These are phyloP conservation scores for Palythoa caribaeorum DNA, from an alignment of 92 coral and sea anemone species.

Conservation along the genomic window DNA sequence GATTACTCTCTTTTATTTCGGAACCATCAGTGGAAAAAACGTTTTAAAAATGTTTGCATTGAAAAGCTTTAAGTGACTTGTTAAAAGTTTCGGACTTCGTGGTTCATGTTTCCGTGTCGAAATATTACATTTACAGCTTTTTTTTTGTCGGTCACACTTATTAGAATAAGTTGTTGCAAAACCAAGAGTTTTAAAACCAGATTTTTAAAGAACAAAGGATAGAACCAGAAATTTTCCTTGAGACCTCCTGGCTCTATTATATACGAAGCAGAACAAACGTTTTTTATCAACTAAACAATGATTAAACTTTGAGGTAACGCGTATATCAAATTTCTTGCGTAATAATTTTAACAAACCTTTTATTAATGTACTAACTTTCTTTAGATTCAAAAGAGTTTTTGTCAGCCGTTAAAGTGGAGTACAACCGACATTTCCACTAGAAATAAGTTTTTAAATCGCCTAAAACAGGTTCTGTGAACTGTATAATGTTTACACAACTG, in stretches of 20 bases:
- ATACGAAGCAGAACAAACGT: too few relatives aligned
- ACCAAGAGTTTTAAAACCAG: not conserved
- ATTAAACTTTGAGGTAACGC: too few relatives aligned
- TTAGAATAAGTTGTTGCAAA: too few relatives aligned
- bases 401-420: not conserved
- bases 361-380: not conserved
- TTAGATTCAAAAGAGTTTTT: not conserved
- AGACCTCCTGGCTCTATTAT: too few relatives aligned
- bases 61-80: not conserved
- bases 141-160: not conserved
- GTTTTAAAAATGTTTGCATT: not conserved
- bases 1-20: not conserved
- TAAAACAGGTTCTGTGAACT: not conserved
- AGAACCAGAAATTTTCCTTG: too few relatives aligned
- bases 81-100: not conserved
- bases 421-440: not conserved
- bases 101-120: not conserved
- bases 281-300: too few relatives aligned
- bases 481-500: conserved; percentile 34
- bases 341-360: not conserved
- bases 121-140: not conserved
- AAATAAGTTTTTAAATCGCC: not conserved
- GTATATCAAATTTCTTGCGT: not conserved
- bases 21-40: not conserved
- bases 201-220: not conserved